phyloP scores from a whole-genome alignment of 1,140 invertebrate species.

The Sycobia sp. region DNA sequence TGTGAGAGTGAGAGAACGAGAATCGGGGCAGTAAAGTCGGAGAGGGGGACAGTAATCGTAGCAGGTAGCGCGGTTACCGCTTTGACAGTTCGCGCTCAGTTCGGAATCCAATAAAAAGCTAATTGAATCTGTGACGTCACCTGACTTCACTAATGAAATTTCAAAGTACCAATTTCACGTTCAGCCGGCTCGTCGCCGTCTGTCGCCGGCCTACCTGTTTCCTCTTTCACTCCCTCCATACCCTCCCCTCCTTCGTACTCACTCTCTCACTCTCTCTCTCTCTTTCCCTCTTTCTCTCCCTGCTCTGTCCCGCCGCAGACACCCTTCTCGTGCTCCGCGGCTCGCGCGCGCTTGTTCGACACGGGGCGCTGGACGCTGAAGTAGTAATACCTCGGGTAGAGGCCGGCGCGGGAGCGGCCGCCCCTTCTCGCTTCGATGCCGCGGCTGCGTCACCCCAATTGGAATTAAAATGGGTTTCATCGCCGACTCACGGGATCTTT shows the following conservation, averaged over 20 bases:
- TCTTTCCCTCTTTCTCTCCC: no score
- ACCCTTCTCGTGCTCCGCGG: no score
- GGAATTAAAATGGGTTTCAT: conserved; percentile 46
- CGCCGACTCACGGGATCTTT: no score
- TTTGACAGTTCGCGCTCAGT: conserved; percentile 61
- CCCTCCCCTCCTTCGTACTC: no score
- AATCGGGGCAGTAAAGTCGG: no score
- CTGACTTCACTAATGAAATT: conserved; percentile 63
- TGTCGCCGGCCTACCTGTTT: neutral
- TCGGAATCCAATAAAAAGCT: conserved; percentile 62
- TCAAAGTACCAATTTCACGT: conserved; percentile 63
- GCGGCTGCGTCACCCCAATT: no score
- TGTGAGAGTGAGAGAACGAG: no score
- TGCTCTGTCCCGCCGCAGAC: no score
- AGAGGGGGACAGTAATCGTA: neutral
- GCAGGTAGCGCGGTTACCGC: conserved; percentile 32
- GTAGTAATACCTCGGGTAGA: conserved; percentile 11
- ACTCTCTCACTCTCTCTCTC: no score
- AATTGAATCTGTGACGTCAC: conserved; percentile 63
- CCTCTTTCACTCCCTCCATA: conserved; percentile 2
- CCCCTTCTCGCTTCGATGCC: conserved; percentile 36
- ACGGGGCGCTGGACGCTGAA: conserved; percentile 14
- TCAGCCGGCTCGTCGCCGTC: conserved; percentile 47
- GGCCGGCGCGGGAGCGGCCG: neutral
- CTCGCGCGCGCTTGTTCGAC: neutral